Percentiles rank a stretch among this genome's conserved stretches.
Evolutionary conservation across 2,888 invertebrate species (phyloP).

Genomic region (Melikaiella ostensackeni): DNA sequence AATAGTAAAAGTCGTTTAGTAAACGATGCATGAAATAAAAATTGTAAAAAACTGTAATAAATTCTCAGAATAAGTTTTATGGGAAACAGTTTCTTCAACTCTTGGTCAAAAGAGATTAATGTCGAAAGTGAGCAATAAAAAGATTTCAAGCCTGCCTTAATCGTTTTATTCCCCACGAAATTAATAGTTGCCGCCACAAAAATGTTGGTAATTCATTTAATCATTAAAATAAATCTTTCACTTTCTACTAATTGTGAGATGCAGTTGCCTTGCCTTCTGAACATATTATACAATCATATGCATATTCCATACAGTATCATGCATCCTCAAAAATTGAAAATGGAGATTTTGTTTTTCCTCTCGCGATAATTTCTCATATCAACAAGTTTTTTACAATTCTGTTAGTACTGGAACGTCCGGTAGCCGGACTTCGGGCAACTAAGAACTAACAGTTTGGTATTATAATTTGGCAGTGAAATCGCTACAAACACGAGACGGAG

Average conservation of each 20-base stretch:
- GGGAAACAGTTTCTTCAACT: background rate
- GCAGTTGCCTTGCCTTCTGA: background rate
- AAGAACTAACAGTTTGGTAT: slow-evolving; percentile 42
- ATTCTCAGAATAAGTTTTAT: slow-evolving; percentile 1
- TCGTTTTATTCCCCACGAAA: background rate
- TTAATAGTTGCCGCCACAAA: background rate
- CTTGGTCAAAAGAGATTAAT: background rate
- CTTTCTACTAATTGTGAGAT: background rate
- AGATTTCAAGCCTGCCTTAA: background rate
- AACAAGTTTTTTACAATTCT: slow-evolving; percentile 23
- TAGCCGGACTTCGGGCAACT: slow-evolving; percentile 19
- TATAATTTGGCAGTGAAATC: slow-evolving; percentile 42
- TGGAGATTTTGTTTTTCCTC: background rate
- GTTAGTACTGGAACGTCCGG: slow-evolving; percentile 21
- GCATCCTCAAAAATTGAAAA: background rate
- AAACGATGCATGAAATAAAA: background rate
- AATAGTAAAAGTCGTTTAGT: too few species aligned
- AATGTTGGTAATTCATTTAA: background rate
- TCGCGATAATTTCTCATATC: slow-evolving; percentile 15
- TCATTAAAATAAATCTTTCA: background rate
- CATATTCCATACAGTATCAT: background rate
- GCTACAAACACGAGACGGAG: slow-evolving; percentile 24
- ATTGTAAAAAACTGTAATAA: background rate
- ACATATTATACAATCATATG: background rate
- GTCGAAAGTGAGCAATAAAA: background rate